Conservation (phyloP, 2,113 vertebrate genomes). For the Platichthys flesus region DNA sequence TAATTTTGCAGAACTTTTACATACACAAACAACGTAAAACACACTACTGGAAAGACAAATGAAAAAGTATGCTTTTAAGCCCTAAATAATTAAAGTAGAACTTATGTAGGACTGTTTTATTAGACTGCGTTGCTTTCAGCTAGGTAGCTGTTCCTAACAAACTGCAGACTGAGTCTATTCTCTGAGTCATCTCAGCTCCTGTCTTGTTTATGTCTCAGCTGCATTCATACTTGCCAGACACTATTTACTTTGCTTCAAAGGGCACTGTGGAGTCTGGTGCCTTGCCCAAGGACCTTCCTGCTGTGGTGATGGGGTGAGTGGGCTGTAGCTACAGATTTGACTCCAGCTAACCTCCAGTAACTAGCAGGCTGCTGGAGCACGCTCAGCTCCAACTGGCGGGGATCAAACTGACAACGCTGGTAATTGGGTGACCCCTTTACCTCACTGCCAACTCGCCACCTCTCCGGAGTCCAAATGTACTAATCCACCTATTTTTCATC, state of each 20-base stretch:
- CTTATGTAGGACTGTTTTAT: too few species aligned
- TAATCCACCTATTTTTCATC: constrained; percentile 55
- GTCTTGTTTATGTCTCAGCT: constrained; percentile 6
- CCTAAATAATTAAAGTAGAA: too few species aligned
- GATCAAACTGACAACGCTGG: constrained; percentile 48
- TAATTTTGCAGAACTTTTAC: too few species aligned
- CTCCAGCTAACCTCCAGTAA: constrained; percentile 46
- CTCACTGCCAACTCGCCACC: constrained; percentile 37
- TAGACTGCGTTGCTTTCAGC: too few species aligned
- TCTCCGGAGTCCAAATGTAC: constrained; percentile 35
- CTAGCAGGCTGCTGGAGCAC: constrained; percentile 33
- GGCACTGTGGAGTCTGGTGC: constrained; percentile 15
- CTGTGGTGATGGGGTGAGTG: background rate
- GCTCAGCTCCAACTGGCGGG: constrained; percentile 26
- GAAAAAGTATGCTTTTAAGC: too few species aligned
- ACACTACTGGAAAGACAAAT: too few species aligned
- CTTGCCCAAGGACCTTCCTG: constrained; percentile 44
- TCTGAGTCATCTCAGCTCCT: constrained; percentile 5
- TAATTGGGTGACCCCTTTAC: constrained; percentile 58
- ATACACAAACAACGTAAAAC: too few species aligned
- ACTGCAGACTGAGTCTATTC: background rate
- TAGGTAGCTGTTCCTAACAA: too few species aligned
- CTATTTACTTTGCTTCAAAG: constrained; percentile 21
- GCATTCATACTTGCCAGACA: constrained; percentile 33
- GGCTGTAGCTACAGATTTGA: constrained; percentile 29